Conservation (phyloP, 2,113 vertebrate genomes). For the Nymphicus hollandicus region DNA sequence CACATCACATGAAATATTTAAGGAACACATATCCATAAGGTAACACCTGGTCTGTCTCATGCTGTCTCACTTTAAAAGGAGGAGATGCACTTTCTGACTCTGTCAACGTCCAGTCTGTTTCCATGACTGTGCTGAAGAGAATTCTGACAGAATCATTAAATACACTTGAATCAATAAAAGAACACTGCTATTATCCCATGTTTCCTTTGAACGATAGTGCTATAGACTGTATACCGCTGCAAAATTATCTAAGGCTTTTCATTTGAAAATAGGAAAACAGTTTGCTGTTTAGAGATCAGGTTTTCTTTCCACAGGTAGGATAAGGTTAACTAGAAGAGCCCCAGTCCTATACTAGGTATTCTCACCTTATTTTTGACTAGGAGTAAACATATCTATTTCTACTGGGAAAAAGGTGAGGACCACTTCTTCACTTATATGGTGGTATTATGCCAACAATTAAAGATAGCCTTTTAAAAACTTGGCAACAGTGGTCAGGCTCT, state of each 20-base stretch:
- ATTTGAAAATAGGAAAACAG: neutral
- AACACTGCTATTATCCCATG: neutral
- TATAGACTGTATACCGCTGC: neutral
- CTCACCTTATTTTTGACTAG: neutral
- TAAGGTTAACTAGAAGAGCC: neutral
- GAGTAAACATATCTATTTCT: neutral
- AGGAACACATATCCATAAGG: neutral
- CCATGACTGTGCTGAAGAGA: neutral
- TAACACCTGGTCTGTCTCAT: neutral
- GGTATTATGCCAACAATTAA: neutral
- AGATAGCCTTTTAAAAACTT: neutral
- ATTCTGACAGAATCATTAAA: neutral
- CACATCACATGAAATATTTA: neutral
- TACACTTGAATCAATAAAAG: neutral
- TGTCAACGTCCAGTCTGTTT: neutral
- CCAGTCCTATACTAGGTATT: neutral
- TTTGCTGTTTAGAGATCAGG: neutral
- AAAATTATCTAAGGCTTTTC: neutral
- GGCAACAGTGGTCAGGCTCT: neutral
- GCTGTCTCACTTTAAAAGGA: neutral
- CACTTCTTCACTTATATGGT: neutral
- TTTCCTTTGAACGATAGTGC: neutral
- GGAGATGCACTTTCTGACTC: neutral
- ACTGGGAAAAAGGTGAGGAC: neutral
- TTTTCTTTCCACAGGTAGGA: neutral